These are phyloP conservation scores for Ophion ventricosus DNA, from an alignment of 2,888 invertebrate species.

Conservation along the genomic window DNA sequence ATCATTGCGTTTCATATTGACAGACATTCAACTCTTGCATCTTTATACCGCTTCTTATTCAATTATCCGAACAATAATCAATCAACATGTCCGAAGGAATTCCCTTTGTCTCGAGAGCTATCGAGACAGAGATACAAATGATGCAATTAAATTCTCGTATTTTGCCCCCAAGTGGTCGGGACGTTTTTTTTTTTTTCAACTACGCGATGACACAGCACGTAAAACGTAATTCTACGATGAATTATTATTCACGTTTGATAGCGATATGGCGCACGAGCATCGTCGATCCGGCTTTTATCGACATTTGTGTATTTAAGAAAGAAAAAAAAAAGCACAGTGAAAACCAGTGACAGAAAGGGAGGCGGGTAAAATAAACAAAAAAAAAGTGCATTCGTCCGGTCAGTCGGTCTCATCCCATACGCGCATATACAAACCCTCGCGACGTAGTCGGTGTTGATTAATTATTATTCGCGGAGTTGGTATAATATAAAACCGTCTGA, in stretches of 20 bases:
- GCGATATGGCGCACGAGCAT: neutral
- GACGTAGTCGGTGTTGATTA: conserved; percentile 52
- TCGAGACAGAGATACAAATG: neutral
- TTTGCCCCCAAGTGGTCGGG: conserved; percentile 2
- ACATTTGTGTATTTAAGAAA: conserved; percentile 19
- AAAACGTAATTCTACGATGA: neutral
- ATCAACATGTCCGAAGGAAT: neutral
- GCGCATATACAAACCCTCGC: conserved; percentile 23
- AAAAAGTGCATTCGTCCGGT: conserved; percentile 25
- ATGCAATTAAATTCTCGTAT: conserved; percentile 25
- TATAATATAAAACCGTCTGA: conserved; percentile 66
- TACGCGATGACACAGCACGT: conserved; percentile 20
- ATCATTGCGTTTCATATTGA: neutral
- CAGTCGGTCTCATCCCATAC: conserved; percentile 18
- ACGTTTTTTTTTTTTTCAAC: neutral
- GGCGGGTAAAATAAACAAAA: conserved; percentile 2
- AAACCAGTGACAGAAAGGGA: neutral
- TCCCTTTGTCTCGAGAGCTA: conserved; percentile 36
- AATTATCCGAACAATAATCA: neutral
- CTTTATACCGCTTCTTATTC: neutral
- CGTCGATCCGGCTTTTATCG: conserved; percentile 37
- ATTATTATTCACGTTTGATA: conserved; percentile 42
- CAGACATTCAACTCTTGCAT: neutral
- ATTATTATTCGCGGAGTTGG: conserved; percentile 65
- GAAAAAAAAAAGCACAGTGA: conserved; percentile 2